phyloP scores from a whole-genome alignment of 64 coral and sea anemone genomes.

The Trachythela sp. region DNA sequence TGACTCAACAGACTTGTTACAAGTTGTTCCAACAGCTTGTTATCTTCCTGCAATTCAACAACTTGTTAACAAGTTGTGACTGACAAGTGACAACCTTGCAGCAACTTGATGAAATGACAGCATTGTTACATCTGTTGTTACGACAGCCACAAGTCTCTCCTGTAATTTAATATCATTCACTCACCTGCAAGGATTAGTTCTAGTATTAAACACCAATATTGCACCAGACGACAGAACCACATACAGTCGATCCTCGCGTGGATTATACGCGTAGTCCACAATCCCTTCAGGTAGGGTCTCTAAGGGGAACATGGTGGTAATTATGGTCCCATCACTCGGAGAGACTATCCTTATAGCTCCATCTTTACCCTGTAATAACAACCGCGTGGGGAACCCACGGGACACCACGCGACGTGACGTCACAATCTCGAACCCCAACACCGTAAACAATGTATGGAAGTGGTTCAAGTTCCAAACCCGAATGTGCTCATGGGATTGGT shows the following conservation, averaged over 20 bases:
- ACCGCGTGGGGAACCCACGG: slow-evolving; percentile 35
- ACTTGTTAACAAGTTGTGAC: too few species aligned
- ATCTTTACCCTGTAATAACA: slow-evolving; percentile 33
- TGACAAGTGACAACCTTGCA: too few species aligned
- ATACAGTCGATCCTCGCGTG: slow-evolving; percentile 74
- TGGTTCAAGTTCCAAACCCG: slow-evolving; percentile 83
- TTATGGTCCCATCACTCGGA: slow-evolving; percentile 67
- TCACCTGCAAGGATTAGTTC: slow-evolving; percentile 90
- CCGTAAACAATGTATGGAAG: slow-evolving; percentile 81
- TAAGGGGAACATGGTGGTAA: slow-evolving; percentile 78
- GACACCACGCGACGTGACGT: slow-evolving; percentile 52
- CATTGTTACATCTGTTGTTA: too few species aligned
- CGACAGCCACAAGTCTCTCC: too few species aligned
- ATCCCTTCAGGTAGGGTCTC: slow-evolving; percentile 58
- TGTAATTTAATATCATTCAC: too few species aligned
- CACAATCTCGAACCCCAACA: slow-evolving; percentile 63
- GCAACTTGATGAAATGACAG: too few species aligned
- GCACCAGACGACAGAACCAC: slow-evolving; percentile 49
- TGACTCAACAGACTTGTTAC: too few species aligned
- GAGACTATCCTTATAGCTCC: slow-evolving; percentile 63
- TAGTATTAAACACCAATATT: slow-evolving; percentile 76
- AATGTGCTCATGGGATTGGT: slow-evolving; percentile 70
- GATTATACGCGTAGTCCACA: slow-evolving; percentile 69
- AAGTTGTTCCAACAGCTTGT: too few species aligned
- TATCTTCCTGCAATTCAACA: too few species aligned